Percentiles rank a stretch among this genome's conserved stretches.
Evolutionary conservation across 2,888 invertebrate genomes (phyloP).

Genomic region (Anaspis maculata): DNA sequence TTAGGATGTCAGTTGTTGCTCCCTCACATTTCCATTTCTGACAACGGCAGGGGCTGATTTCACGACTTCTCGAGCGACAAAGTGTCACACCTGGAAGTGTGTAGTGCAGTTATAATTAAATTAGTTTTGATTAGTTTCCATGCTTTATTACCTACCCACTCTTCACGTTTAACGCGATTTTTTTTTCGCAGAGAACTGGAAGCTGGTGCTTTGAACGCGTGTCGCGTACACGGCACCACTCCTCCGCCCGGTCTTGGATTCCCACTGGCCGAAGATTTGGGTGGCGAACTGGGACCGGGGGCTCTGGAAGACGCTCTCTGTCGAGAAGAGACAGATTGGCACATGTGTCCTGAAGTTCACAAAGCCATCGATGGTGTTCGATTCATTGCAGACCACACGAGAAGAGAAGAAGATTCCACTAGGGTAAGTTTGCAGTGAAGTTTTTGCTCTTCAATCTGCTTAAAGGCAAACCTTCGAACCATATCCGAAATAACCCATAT

Average conservation of each 20-base stretch:
- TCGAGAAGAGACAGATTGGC: constrained; percentile 66
- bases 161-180: too few relatives aligned
- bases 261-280: constrained; percentile 40
- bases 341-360: constrained; percentile 83
- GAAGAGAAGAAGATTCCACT: constrained; percentile 85
- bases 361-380: constrained; percentile 89
- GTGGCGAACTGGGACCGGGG: constrained; percentile 41
- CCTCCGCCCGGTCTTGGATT: constrained; percentile 48
- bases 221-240: constrained; percentile 53
- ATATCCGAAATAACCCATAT: too few relatives aligned
- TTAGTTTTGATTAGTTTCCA: too few relatives aligned
- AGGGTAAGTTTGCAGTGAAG: constrained; percentile 58
- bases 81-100: too few relatives aligned
- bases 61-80: too few relatives aligned
- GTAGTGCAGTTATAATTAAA: too few relatives aligned
- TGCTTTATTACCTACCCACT: too few relatives aligned
- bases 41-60: neutral
- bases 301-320: constrained; percentile 32
- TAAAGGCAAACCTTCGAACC: too few relatives aligned
- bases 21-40: neutral
- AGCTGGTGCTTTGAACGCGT: constrained; percentile 48
- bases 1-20: neutral
- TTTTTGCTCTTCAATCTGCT: too few relatives aligned
- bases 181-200: constrained; percentile 51
- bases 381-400: constrained; percentile 88